Evolutionary conservation across 2,888 invertebrate species (phyloP).

Genomic region (Drosophila tanythrix): DNA sequence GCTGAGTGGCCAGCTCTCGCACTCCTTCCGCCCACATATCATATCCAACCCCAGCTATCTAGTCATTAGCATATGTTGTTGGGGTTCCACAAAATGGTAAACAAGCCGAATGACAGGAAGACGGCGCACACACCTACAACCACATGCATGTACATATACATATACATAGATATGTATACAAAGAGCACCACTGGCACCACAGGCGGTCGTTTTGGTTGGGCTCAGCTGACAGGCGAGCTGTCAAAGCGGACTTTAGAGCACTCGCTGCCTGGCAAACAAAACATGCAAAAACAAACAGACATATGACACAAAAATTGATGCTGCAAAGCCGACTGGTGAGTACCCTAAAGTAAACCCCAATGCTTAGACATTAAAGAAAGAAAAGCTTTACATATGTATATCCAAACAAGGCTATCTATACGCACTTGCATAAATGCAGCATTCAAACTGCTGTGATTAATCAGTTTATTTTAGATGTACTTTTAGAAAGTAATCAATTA

Average conservation of each 20-base stretch:
- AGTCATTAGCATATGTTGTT: constrained; percentile 77
- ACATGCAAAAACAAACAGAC: constrained; percentile 47
- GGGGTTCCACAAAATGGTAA: constrained; percentile 65
- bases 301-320: not conserved
- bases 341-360: constrained; percentile 5
- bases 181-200: constrained; percentile 29
- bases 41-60: constrained; percentile 17
- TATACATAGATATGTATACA: not conserved
- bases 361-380: not conserved
- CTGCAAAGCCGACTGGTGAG: not conserved
- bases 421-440: not conserved
- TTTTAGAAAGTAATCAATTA: not conserved
- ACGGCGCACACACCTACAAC: not conserved
- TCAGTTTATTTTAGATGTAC: not conserved
- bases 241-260: constrained; percentile 78
- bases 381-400: not conserved
- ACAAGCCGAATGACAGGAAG: constrained; percentile 38
- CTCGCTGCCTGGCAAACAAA: constrained; percentile 73
- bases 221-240: constrained; percentile 74
- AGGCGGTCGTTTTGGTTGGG: constrained; percentile 55
- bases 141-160: not conserved
- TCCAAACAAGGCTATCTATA: not conserved
- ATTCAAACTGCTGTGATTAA: not conserved
- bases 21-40: not conserved
- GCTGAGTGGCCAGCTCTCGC: constrained; percentile 48